Conservation (phyloP, 2,888 invertebrate species). For the Noctua comes region DNA sequence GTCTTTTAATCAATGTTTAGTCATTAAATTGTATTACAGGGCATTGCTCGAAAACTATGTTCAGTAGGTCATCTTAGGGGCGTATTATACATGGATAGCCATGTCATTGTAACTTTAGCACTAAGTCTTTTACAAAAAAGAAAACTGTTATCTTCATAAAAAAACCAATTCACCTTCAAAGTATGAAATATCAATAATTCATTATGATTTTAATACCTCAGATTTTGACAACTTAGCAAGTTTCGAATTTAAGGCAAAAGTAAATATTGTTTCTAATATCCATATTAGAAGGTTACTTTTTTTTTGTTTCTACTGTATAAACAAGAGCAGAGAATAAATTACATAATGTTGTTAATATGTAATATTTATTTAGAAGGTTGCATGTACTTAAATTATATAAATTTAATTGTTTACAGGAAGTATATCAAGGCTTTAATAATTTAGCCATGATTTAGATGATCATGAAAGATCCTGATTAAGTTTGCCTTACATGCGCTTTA, state of each 20-base stretch:
- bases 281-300: neutral
- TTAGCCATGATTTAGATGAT: neutral
- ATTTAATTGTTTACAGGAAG: constrained; percentile 19
- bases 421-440: constrained; percentile 14
- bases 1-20: neutral
- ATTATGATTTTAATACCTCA: neutral
- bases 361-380: constrained; percentile 4
- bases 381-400: constrained; percentile 7
- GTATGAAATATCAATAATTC: neutral
- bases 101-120: neutral
- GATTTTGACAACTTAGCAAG: neutral
- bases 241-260: neutral
- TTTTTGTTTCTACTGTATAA: neutral
- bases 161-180: neutral
- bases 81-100: neutral
- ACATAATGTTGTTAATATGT: neutral
- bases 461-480: neutral
- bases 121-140: neutral
- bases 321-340: constrained; percentile 1
- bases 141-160: neutral
- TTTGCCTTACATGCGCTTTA: neutral
- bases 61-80: neutral
- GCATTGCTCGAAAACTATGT: neutral
- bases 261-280: neutral
- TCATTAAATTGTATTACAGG: neutral